Evolutionary conservation across 2,113 vertebrate genomes (phyloP), one percentile per base, ranked within the genome.

Genomic region (Suricata suricatta): DNA sequence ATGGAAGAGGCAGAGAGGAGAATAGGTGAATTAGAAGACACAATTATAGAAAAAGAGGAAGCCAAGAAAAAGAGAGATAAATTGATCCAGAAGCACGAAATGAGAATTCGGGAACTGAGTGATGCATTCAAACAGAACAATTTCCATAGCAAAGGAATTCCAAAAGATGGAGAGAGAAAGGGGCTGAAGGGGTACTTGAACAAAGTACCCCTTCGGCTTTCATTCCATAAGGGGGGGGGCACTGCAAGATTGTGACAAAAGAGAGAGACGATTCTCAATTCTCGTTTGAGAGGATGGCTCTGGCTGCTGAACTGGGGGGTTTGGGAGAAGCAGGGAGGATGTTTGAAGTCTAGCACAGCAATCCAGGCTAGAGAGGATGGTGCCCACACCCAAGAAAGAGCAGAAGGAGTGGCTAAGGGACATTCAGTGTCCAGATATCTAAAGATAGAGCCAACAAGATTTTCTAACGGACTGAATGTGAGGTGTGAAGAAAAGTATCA

Each of bases 201-300:
- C 4, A 44, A 44, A 44, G 38, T 41, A 41, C 38, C 38, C 38
- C 29, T 7, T 54, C 2, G 21, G 47, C 29, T 68, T 57, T 54
- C 47, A 27, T 60, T 33, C 35, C 13, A 0, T 1, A 31, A n/a
- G 83, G 2, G 0, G 29, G 7, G 10, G 23, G 16, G 9, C 44
- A 54, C 19, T 16, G 23, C 21, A 21, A 5, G 64, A 66, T 27
- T 41, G 5, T 27, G 44, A 86, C 82, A 57, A 5, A 14, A 41
- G 60, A 93, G 33, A 66, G 17, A 33, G 21, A 41, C 3, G 44
- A 66, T 16, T 35, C n/a, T 25, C 3, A n/a, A 66, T 16, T 35
- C n/a, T 25, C 5, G 5, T 33, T 25, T 57, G 27, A 57, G 64
- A 25, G 19, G 19, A 33, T 1, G 13, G n/a, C 77, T 71, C n/a